phyloP scores from a whole-genome alignment of 2,113 vertebrate genomes.

The Polyodon spathula region DNA sequence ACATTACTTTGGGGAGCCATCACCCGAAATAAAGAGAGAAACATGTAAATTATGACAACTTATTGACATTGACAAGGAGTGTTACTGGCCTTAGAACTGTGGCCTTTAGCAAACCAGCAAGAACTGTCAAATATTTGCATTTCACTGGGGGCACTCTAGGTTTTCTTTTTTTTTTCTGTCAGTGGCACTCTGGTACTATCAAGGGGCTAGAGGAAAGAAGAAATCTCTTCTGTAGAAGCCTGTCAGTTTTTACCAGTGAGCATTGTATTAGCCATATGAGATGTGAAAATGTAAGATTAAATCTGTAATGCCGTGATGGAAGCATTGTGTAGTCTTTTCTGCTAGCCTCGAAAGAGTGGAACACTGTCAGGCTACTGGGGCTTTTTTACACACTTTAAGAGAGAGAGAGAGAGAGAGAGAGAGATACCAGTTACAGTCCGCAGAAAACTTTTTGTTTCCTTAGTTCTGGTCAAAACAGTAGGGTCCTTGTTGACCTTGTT shows the following conservation, averaged over 20 bases:
- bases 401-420: background rate
- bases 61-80: constrained; percentile 34
- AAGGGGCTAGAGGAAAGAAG: constrained; percentile 34
- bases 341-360: constrained; percentile 48
- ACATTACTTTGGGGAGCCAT: constrained; percentile 33
- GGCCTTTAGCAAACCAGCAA: constrained; percentile 51
- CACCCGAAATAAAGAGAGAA: constrained; percentile 46
- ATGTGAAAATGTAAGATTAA: constrained; percentile 33
- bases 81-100: constrained; percentile 39
- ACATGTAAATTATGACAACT: constrained; percentile 41
- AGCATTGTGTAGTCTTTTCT: constrained; percentile 46
- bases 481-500: background rate
- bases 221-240: constrained; percentile 47
- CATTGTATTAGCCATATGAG: constrained; percentile 31
- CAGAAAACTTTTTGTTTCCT: no score
- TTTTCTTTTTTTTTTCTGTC: constrained; percentile 46
- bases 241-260: constrained; percentile 47
- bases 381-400: constrained; percentile 40
- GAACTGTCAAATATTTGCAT: constrained; percentile 47
- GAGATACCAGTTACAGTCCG: background rate
- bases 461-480: background rate
- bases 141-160: constrained; percentile 49
- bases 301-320: constrained; percentile 41
- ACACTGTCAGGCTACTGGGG: constrained; percentile 46
- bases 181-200: constrained; percentile 41